phyloP scores from a whole-genome alignment of 2,113 vertebrate species.

The Empidonax alnorum region DNA sequence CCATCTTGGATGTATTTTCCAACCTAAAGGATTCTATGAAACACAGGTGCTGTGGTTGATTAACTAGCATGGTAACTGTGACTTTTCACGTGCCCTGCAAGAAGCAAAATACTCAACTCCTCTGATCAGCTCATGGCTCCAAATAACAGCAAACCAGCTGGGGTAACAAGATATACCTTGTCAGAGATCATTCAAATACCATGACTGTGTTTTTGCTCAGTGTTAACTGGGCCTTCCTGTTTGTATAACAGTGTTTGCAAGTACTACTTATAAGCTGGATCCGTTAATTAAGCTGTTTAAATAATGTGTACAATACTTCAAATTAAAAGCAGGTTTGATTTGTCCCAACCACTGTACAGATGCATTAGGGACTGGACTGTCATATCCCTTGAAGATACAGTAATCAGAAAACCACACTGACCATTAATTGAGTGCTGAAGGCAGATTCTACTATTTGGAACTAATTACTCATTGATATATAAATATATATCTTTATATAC shows the following conservation, averaged over 20 bases:
- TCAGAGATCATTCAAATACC: background rate
- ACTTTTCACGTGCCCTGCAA: background rate
- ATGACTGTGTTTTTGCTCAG: background rate
- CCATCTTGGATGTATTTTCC: background rate
- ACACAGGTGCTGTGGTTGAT: background rate
- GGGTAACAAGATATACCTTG: background rate
- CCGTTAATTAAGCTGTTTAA: slow-evolving; percentile 29
- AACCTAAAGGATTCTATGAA: rapidly evolving
- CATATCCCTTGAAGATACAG: background rate
- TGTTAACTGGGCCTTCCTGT: background rate
- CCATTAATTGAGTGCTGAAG: background rate
- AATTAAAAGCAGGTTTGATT: slow-evolving; percentile 27
- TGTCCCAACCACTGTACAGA: background rate
- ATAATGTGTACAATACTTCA: background rate
- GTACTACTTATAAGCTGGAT: background rate
- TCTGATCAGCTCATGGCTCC: background rate
- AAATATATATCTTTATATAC: background rate
- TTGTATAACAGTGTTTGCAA: background rate
- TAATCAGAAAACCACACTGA: background rate
- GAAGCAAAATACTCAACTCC: background rate
- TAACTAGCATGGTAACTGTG: background rate
- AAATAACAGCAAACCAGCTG: background rate
- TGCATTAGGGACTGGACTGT: background rate
- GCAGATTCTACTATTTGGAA: background rate
- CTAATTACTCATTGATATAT: background rate